Evolutionary conservation across 2,888 invertebrate genomes (phyloP).

Genomic region (Erebia palarica): DNA sequence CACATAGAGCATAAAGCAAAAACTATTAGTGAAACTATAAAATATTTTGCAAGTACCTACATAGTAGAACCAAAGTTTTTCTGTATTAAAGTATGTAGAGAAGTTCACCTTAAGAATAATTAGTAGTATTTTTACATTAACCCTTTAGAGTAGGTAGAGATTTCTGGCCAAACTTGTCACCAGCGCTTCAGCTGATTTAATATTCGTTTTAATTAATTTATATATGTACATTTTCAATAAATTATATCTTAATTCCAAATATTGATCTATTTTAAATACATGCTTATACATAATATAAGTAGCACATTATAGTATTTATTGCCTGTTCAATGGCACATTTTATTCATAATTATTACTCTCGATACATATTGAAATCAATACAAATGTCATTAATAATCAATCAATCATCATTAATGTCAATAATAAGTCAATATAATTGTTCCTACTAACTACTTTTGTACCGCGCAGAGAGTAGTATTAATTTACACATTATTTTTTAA

Average conservation of each 20-base stretch:
- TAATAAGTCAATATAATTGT: conserved; percentile 27
- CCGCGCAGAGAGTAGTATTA: conserved; percentile 50
- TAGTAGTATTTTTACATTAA: too few species aligned
- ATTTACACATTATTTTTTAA: conserved; percentile 9
- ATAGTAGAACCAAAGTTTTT: too few species aligned
- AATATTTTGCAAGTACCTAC: too few species aligned
- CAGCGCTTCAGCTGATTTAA: too few species aligned
- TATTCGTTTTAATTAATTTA: not conserved
- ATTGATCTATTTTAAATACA: not conserved
- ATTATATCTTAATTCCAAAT: conserved; percentile 7
- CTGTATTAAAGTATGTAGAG: too few species aligned
- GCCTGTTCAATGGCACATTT: conserved; percentile 75
- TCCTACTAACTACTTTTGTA: conserved; percentile 65
- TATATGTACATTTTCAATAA: conserved; percentile 12
- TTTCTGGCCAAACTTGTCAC: too few species aligned
- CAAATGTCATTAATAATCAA: conserved; percentile 9
- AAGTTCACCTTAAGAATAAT: too few species aligned
- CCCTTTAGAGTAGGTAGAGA: too few species aligned
- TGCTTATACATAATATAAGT: conserved; percentile 33
- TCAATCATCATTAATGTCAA: too few species aligned
- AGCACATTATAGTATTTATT: conserved; percentile 41
- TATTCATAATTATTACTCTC: conserved; percentile 31
- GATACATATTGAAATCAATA: conserved; percentile 9
- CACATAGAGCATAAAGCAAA: too few species aligned
- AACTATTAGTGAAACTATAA: too few species aligned